Percentiles rank a stretch among this genome's conserved stretches.
These are phyloP conservation scores for Catharus bicknelli DNA, from an alignment of 2,113 vertebrate species.

Conservation along the genomic window DNA sequence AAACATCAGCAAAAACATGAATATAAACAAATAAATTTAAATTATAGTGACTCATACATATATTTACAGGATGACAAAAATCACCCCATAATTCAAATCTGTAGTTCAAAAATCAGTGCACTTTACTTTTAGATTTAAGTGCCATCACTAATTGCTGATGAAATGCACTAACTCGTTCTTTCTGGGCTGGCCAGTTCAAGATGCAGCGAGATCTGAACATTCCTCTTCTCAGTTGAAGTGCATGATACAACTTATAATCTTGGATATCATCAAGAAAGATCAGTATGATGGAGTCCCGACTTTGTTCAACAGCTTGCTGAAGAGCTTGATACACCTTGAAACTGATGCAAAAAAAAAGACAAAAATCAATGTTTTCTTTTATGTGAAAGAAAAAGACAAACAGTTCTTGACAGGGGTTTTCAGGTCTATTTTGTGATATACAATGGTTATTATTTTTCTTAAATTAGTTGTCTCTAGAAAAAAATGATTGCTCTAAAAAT, in stretches of 20 bases:
- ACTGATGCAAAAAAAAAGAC: constrained; percentile 69
- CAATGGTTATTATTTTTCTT: background rate
- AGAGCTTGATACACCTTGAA: constrained; percentile 90
- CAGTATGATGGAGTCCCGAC: constrained; percentile 89
- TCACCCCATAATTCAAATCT: background rate
- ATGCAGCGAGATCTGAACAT: constrained; percentile 89
- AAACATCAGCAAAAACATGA: background rate
- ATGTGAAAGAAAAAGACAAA: background rate
- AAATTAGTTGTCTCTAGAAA: background rate
- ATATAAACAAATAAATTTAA: background rate
- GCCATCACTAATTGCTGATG: constrained; percentile 85
- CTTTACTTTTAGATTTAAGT: constrained; percentile 82
- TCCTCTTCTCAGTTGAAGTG: constrained; percentile 87
- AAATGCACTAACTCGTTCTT: constrained; percentile 84
- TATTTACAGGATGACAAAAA: background rate
- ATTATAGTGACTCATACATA: background rate
- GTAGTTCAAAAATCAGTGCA: constrained; percentile 19
- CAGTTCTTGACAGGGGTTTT: background rate
- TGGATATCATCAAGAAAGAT: constrained; percentile 90
- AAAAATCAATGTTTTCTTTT: background rate
- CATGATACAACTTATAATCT: constrained; percentile 86
- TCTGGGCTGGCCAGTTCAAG: constrained; percentile 88
- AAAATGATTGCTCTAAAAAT: background rate
- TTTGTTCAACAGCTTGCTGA: constrained; percentile 90
- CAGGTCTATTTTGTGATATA: background rate